Percentiles rank a stretch among this genome's conserved stretches.
phyloP scores from a whole-genome alignment of 2,113 vertebrate species.

The Percopsis transmontana region DNA sequence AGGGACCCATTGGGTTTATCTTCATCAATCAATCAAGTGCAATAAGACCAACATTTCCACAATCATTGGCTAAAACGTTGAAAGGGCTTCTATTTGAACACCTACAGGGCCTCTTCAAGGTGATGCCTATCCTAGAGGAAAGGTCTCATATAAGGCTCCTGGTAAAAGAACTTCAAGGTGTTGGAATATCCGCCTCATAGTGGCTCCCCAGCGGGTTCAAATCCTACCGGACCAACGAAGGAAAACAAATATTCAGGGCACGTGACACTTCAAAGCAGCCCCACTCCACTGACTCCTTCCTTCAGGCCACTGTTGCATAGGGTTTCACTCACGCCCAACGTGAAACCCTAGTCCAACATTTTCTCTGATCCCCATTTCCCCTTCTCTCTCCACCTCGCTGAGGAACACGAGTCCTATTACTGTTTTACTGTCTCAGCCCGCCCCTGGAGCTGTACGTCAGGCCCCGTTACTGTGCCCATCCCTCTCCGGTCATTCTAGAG shows the following conservation, averaged over 20 bases:
- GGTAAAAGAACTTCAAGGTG: slow-evolving; percentile 67
- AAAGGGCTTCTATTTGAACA: slow-evolving; percentile 42
- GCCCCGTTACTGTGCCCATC: slow-evolving; percentile 34
- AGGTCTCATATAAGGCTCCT: slow-evolving; percentile 38
- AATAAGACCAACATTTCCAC: slow-evolving; percentile 11
- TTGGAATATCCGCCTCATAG: slow-evolving; percentile 56
- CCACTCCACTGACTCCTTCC: slow-evolving; percentile 42
- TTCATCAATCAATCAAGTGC: slow-evolving; percentile 35
- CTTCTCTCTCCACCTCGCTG: slow-evolving; percentile 34
- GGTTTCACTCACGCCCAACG: slow-evolving; percentile 51
- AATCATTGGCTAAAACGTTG: slow-evolving; percentile 24
- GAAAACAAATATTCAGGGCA: slow-evolving; percentile 69
- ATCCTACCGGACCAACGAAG: slow-evolving; percentile 55
- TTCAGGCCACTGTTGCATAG: slow-evolving; percentile 52
- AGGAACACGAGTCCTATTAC: slow-evolving; percentile 71
- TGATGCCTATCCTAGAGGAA: slow-evolving; percentile 41
- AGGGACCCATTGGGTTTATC: too few species aligned
- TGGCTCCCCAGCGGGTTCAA: slow-evolving; percentile 59
- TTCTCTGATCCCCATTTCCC: slow-evolving; percentile 55
- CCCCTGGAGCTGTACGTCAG: slow-evolving; percentile 54
- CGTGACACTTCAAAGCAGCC: slow-evolving; percentile 67
- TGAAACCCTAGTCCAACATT: slow-evolving; percentile 60
- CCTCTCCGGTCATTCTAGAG: slow-evolving; percentile 13
- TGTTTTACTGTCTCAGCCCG: slow-evolving; percentile 68
- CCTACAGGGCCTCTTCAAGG: slow-evolving; percentile 35